Evolutionary conservation across 2,113 vertebrate genomes (phyloP), one percentile per base, ranked within the genome.

Genomic region (Zosterops lateralis): DNA sequence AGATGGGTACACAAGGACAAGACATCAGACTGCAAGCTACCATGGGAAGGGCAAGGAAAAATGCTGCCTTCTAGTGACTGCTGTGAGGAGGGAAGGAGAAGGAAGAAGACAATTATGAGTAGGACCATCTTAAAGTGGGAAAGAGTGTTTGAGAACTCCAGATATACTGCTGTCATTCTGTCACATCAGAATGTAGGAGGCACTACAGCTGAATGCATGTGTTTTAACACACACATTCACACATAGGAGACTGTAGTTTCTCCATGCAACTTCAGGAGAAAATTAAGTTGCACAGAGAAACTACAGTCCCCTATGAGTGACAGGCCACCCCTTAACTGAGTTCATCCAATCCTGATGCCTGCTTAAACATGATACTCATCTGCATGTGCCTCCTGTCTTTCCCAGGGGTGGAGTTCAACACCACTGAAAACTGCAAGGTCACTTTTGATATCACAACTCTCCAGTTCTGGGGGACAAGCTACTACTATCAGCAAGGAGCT

Each of bases 401-500:
- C 50, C 44, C 47, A 97, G 97, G 94, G 3, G 26, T 97, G 65
- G 91, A 96, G 64, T 78, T 94, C 78, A 96, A 95, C 13, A 9
- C 74, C 62, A 94, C 83, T 9, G 67, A 93, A 80, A 86, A 70
- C 66, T 96, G 93, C 70, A 86, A 65, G 36, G 92, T 96, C 83
- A 94, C 95, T 76, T 94, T 95, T 54, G 77, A 81, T 26, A 42
- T 95, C 47, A 83, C 89, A 53, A 85, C 65, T 42, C 83, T 97
- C 10, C 81, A 65, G 2, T 95, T 97, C 80, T 57, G 77, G 90
- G 95, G 79, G 6, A 64, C 85, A 4, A 95, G 92, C 53, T 87
- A 83, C 74, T 96, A 77, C 57, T 96, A 96, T 40, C 96, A 96
- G 90, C 94, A 94, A 70, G 96, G 97, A 83, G 83, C 91, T 72